Percentiles rank a stretch among this genome's conserved stretches.
phyloP scores from a whole-genome alignment of 1,140 invertebrate species.

The Diabrotica virgifera region DNA sequence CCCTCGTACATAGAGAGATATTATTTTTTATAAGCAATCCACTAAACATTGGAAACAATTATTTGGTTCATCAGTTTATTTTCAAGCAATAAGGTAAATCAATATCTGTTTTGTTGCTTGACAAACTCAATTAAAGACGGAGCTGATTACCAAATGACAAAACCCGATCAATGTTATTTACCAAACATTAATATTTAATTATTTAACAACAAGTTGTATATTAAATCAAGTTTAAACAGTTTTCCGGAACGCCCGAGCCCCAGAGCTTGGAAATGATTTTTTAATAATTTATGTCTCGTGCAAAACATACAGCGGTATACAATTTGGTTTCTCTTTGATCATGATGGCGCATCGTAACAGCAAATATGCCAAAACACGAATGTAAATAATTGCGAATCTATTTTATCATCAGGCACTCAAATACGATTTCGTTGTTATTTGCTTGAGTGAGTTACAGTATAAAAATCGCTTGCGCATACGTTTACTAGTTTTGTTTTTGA shows the following conservation, averaged over 20 bases:
- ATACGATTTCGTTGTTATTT: conserved; percentile 21
- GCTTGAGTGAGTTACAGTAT: conserved; percentile 9
- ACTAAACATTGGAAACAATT: too few species aligned
- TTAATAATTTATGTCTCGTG: conserved; percentile 17
- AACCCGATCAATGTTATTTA: too few species aligned
- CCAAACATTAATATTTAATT: too few species aligned
- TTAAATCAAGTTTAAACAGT: neutral
- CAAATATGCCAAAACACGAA: conserved; percentile 31
- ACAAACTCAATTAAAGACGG: too few species aligned
- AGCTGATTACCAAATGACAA: too few species aligned
- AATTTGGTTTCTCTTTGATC: conserved; percentile 25
- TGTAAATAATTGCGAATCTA: conserved; percentile 28
- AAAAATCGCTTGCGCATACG: neutral
- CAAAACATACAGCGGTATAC: conserved; percentile 20
- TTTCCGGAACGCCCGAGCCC: neutral
- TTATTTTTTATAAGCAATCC: too few species aligned
- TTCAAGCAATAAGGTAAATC: too few species aligned
- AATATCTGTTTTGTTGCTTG: too few species aligned
- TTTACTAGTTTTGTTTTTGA: too few species aligned
- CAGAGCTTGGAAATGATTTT: neutral
- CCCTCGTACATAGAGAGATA: too few species aligned
- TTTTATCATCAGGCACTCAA: conserved; percentile 14
- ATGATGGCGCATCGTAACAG: conserved; percentile 19
- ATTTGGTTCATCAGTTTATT: too few species aligned
- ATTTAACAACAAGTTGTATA: neutral